Base-by-base conservation (phyloP, 2,888 invertebrate species). In the Diaphora mendica region DNA sequence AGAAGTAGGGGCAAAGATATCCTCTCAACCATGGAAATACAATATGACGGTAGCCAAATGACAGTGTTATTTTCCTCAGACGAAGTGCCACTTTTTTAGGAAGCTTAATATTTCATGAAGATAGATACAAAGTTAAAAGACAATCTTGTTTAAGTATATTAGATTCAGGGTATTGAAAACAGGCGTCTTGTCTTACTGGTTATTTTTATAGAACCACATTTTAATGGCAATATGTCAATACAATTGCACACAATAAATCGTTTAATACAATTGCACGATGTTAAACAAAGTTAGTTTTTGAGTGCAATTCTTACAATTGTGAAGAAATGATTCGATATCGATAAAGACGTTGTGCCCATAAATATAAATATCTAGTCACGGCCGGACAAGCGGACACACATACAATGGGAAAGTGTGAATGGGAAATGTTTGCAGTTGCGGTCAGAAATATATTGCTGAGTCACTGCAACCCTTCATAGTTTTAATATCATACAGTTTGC, bases 401-500 rank as follows among this genome's bases (percentile, higher is more conserved):
- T 73, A 84, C 84, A 88, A 86, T 82, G 77, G 77, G 44, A 65
- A 75, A 77, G 83, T 86, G 85, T 89, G 87, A 89, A 88, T 87
- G 86, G 77, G 77, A 70, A 79, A 68, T 70, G 74, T 75, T 62
- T 69, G 68, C 73, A 78, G 85, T 83, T 74, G 79, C 66, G 85
- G 82, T 83, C 82, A 86, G 75, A 23, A 59, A 81, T 69, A 80
- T 79, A 78, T 67, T 74, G 87, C 85, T 82, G 86, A 86, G 74
- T 87, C 86, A 88, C 82, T 79, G 79, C 85, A 82, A 81, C 87
- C 88, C 86, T 86, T 86, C 81, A 80, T 80, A 82, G 64, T 78
- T 76, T 64, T 51, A 26, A 69, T 66, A 72, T 13, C 71, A 59
- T 74, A 75, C 68, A 71, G 79, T 76, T 75, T 55, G 72, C 74